Conservation (phyloP, 2,113 vertebrate genomes). For the Sapayoa aenigma region DNA sequence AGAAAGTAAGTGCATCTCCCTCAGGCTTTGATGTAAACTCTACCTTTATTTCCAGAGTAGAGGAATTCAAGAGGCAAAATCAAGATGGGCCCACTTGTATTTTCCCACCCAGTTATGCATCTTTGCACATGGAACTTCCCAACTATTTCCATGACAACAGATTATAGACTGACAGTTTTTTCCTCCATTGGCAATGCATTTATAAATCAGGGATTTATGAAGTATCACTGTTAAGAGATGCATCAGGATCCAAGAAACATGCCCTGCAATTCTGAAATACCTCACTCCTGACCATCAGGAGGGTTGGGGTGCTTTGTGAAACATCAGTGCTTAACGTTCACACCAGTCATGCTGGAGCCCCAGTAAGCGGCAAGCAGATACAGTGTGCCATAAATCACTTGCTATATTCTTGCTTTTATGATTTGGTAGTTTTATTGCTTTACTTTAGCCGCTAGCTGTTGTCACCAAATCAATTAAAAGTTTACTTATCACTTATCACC, state of each 20-base stretch:
- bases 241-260: slow-evolving; percentile 38
- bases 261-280: slow-evolving; percentile 46
- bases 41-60: background rate
- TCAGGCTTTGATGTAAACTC: background rate
- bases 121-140: background rate
- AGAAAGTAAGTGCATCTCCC: background rate
- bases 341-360: background rate
- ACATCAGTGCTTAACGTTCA: slow-evolving; percentile 24
- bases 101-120: background rate
- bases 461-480: background rate
- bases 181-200: slow-evolving; percentile 45
- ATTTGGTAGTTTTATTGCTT: slow-evolving; percentile 41
- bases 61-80: background rate
- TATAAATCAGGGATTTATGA: slow-evolving; percentile 57
- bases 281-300: slow-evolving; percentile 26
- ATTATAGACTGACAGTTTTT: slow-evolving; percentile 46
- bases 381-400: background rate
- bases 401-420: background rate
- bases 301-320: background rate
- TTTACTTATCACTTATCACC: background rate
- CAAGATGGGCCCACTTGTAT: background rate
- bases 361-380: slow-evolving; percentile 15
- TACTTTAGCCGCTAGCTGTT: background rate
- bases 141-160: slow-evolving; percentile 71
- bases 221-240: slow-evolving; percentile 49